phyloP scores from a whole-genome alignment of 1,140 invertebrate genomes.

The Cyclargus thomasi region DNA sequence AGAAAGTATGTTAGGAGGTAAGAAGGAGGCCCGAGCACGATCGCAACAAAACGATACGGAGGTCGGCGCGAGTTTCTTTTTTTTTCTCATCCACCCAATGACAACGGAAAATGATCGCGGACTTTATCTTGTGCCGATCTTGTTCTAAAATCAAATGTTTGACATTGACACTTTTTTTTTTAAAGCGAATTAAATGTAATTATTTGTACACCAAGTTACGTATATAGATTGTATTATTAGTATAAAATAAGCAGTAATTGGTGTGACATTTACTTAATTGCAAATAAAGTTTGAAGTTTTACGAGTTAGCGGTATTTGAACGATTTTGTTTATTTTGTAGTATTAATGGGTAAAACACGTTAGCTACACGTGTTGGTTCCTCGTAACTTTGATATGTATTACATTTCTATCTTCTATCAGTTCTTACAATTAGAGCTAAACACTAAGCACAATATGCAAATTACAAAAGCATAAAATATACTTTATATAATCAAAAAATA shows the following conservation, averaged over 20 bases:
- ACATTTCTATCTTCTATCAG: no score
- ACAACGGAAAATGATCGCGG: conserved; percentile 22
- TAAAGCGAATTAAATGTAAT: background rate
- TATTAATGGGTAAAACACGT: no score
- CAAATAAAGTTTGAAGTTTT: no score
- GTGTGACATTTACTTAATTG: no score
- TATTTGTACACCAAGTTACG: background rate
- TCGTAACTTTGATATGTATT: no score
- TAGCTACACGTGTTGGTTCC: no score
- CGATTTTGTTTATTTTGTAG: no score
- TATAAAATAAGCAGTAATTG: no score
- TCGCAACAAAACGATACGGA: conserved; percentile 67
- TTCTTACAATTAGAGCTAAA: no score
- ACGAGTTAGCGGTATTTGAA: no score
- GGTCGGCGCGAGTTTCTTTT: conserved; percentile 54
- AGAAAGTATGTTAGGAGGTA: conserved; percentile 72
- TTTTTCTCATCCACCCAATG: conserved; percentile 37
- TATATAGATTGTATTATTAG: background rate
- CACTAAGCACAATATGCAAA: no score
- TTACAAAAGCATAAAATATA: no score
- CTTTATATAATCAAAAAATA: background rate
- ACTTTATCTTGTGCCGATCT: conserved; percentile 15
- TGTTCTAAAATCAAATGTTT: conserved; percentile 16
- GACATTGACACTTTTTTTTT: background rate
- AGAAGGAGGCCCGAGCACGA: conserved; percentile 61